These are phyloP conservation scores for Limosa lapponica DNA, from an alignment of 2,797 vertebrate genomes.

Conservation along the genomic window DNA sequence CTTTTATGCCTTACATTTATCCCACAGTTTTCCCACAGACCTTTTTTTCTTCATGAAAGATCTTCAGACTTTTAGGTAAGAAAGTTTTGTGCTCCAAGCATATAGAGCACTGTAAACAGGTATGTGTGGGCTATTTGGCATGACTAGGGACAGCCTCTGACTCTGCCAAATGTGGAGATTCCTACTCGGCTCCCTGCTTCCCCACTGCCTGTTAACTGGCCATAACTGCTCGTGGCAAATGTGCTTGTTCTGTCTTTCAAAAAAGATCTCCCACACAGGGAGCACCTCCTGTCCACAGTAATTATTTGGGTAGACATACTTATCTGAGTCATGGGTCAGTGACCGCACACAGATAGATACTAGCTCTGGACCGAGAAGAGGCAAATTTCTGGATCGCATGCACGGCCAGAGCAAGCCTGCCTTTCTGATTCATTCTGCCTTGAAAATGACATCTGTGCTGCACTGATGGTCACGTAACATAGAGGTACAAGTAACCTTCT, in stretches of 20 bases:
- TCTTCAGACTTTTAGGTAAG: background rate
- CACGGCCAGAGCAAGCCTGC: background rate
- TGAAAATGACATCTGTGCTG: background rate
- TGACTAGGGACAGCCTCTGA: background rate
- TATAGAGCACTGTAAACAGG: rapidly evolving
- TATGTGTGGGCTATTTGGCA: background rate
- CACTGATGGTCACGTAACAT: background rate
- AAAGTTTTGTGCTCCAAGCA: background rate
- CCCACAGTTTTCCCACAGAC: background rate
- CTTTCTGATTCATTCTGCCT: background rate
- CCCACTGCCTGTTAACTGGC: background rate
- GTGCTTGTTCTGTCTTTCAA: background rate
- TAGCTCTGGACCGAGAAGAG: background rate
- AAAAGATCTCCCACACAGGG: background rate
- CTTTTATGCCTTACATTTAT: background rate
- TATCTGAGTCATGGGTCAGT: background rate
- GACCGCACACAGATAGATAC: background rate
- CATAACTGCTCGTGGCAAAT: background rate
- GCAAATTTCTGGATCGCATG: background rate
- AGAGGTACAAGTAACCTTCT: background rate
- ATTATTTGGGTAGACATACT: background rate
- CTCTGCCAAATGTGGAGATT: background rate
- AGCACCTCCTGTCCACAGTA: background rate
- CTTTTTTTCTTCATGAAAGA: background rate
- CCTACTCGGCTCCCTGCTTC: background rate